phyloP scores from a whole-genome alignment of 2,888 invertebrate genomes.

The Drosophila melanosoma region DNA sequence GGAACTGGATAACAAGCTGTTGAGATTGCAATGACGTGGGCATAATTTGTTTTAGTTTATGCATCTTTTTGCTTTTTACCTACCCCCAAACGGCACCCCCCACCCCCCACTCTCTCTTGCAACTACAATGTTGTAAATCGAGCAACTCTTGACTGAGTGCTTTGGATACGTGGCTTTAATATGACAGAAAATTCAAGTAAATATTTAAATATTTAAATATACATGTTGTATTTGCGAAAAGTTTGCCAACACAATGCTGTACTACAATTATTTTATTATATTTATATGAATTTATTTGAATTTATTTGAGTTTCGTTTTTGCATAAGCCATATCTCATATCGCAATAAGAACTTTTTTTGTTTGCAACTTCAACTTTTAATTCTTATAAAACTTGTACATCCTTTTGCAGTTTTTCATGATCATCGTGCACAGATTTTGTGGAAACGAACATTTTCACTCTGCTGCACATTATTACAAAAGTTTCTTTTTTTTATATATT shows the following conservation, averaged over 20 bases:
- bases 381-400: conserved; percentile 65
- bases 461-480: conserved; percentile 63
- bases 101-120: not conserved
- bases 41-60: conserved; percentile 75
- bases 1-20: conserved; percentile 70
- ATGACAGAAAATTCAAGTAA: not conserved
- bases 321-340: conserved; percentile 8
- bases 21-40: conserved; percentile 76
- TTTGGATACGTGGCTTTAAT: conserved; percentile 20
- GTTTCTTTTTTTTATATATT: conserved; percentile 26
- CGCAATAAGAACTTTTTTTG: conserved; percentile 11
- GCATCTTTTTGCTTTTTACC: conserved; percentile 20
- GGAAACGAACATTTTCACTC: conserved; percentile 63
- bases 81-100: not conserved
- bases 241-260: conserved; percentile 8
- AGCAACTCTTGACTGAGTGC: conserved; percentile 17
- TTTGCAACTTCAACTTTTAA: conserved; percentile 57
- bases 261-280: conserved; percentile 18
- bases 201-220: conserved; percentile 8
- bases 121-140: conserved; percentile 26
- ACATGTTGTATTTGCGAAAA: conserved; percentile 12
- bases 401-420: conserved; percentile 54
- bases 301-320: conserved; percentile 12
- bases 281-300: conserved; percentile 30
- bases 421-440: conserved; percentile 56